Conservation (phyloP, 2,113 vertebrate genomes). For the Spea multiplicata region DNA sequence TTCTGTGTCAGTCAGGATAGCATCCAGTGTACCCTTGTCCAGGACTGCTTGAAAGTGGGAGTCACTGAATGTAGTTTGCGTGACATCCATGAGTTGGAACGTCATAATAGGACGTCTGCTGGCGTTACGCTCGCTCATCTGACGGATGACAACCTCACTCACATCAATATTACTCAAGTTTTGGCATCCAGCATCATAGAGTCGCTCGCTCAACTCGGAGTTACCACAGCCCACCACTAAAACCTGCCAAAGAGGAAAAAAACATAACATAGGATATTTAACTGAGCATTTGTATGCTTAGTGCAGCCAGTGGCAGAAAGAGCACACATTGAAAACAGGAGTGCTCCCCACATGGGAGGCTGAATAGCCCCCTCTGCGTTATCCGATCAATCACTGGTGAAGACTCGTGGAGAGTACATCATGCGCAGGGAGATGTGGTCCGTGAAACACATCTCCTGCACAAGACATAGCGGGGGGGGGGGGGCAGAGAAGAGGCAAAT, state of each 20-base stretch:
- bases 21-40: constrained; percentile 94
- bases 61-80: constrained; percentile 79
- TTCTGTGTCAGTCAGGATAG: constrained; percentile 69
- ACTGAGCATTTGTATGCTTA: too few relatives aligned
- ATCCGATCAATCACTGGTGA: too few relatives aligned
- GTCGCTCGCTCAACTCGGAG: constrained; percentile 91
- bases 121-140: constrained; percentile 83
- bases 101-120: constrained; percentile 72
- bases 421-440: too few relatives aligned
- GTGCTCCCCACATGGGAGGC: too few relatives aligned
- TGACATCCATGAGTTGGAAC: constrained; percentile 85
- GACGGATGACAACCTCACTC: constrained; percentile 78
- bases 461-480: too few relatives aligned
- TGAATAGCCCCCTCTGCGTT: too few relatives aligned
- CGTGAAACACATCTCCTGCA: too few relatives aligned
- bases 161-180: constrained; percentile 88
- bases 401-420: too few relatives aligned
- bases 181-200: constrained; percentile 85
- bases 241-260: constrained; percentile 66
- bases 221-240: constrained; percentile 96
- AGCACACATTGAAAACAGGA: too few relatives aligned
- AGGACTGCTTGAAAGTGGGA: constrained; percentile 80
- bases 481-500: too few relatives aligned
- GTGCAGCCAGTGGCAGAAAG: too few relatives aligned
- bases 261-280: background rate